A percentile compares a stretch with the other conserved stretches of the same genome.
Evolutionary conservation across 1,140 invertebrate species (phyloP).

Genomic region (Olivierus martensii): DNA sequence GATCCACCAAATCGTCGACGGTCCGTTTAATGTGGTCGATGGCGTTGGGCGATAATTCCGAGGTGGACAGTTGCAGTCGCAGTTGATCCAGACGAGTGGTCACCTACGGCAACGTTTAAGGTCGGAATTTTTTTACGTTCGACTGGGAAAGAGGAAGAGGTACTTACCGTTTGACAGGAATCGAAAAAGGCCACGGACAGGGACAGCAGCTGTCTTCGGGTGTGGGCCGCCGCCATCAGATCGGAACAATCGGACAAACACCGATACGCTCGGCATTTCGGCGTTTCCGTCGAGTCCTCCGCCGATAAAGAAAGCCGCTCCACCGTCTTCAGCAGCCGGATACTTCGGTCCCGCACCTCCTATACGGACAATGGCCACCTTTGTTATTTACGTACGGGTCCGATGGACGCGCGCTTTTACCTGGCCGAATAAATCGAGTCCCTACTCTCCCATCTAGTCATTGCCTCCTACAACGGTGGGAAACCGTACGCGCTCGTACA

Average conservation of each 20-base stretch:
- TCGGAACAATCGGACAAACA: constrained; percentile 57
- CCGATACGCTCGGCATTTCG: constrained; percentile 50
- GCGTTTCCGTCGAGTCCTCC: constrained; percentile 41
- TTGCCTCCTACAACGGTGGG: too few relatives aligned
- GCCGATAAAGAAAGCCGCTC: constrained; percentile 55
- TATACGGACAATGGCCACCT: too few relatives aligned
- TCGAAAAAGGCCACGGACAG: constrained; percentile 59
- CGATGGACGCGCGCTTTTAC: too few relatives aligned
- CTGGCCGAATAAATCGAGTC: too few relatives aligned
- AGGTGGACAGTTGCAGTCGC: constrained; percentile 53
- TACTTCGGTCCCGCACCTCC: constrained; percentile 55
- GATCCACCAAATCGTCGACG: constrained; percentile 48
- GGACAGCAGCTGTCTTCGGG: constrained; percentile 48
- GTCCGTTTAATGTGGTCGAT: constrained; percentile 43
- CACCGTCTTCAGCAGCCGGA: constrained; percentile 61
- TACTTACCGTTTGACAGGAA: constrained; percentile 47
- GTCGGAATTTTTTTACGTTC: too few relatives aligned
- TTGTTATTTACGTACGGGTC: too few relatives aligned
- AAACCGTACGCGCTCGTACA: too few relatives aligned
- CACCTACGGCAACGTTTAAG: constrained; percentile 35
- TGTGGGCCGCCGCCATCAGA: constrained; percentile 55
- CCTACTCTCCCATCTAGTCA: too few relatives aligned
- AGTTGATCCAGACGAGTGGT: constrained; percentile 58
- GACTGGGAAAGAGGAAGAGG: not conserved
- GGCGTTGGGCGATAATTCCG: constrained; percentile 26